Conservation (phyloP, 2,113 vertebrate species). For the Lagenorhynchus albirostris region DNA sequence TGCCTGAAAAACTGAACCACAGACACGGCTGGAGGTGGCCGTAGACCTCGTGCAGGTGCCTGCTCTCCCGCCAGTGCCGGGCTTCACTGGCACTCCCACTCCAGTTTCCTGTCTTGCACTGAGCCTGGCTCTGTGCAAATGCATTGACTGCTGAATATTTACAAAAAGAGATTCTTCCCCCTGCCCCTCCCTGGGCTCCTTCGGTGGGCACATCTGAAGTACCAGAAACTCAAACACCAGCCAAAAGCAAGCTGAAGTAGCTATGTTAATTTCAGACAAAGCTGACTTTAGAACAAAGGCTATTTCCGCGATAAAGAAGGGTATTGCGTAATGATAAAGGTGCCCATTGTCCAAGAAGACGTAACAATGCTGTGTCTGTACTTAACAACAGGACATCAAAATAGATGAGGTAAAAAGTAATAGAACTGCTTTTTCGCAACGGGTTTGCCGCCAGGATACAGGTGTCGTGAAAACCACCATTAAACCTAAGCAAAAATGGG, state of each 20-base stretch:
- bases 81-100: slow-evolving; percentile 5
- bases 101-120: background rate
- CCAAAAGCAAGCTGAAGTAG: background rate
- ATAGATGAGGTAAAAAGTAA: background rate
- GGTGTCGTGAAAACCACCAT: too few relatives aligned
- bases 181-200: background rate
- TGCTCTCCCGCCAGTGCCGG: background rate
- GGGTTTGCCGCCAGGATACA: too few relatives aligned
- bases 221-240: background rate
- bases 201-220: too few relatives aligned
- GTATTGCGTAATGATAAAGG: background rate
- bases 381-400: background rate
- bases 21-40: slow-evolving; percentile 18
- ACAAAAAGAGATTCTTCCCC: background rate
- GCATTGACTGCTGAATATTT: accelerated
- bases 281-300: background rate
- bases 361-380: background rate
- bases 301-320: background rate
- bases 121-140: background rate
- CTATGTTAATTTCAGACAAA: background rate
- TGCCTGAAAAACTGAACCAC: background rate
- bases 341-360: background rate
- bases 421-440: too few relatives aligned
- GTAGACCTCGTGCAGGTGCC: background rate
- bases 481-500: too few relatives aligned